Conservation (phyloP, 2,888 invertebrate genomes). For the Rotaria macrura region DNA sequence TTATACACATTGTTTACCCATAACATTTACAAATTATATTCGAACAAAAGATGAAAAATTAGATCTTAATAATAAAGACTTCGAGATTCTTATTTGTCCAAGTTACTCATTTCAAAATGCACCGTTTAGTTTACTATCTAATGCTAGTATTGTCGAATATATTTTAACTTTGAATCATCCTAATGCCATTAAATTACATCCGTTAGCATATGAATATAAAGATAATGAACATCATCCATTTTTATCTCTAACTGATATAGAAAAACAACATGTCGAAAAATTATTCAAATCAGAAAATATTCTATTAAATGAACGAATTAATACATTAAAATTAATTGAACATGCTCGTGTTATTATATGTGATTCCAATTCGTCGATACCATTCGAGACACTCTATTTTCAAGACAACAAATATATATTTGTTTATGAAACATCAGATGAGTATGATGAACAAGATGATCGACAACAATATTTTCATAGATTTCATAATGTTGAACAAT, state of each 20-base stretch:
- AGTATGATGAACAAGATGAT: not conserved
- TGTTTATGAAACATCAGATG: not conserved
- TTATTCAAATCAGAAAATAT: not conserved
- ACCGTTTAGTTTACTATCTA: not conserved
- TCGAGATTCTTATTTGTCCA: not conserved
- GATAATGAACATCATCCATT: not conserved
- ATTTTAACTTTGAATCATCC: not conserved
- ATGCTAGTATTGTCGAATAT: not conserved
- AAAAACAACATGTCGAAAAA: not conserved
- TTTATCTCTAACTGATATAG: not conserved
- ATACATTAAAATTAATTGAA: conserved; percentile 18
- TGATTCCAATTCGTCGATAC: conserved; percentile 4
- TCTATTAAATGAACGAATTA: not conserved
- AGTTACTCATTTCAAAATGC: not conserved
- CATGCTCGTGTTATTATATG: not conserved
- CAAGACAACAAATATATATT: conserved; percentile 18
- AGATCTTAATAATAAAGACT: not conserved
- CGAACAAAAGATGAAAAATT: not conserved
- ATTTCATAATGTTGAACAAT: not conserved
- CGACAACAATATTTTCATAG: not conserved
- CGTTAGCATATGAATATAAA: not conserved
- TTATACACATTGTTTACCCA: not conserved
- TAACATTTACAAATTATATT: conserved; percentile 17
- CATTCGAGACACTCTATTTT: conserved; percentile 7
- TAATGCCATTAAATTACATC: not conserved